Evolutionary conservation across 2,797 vertebrate species (phyloP).

Genomic region (Limosa lapponica): DNA sequence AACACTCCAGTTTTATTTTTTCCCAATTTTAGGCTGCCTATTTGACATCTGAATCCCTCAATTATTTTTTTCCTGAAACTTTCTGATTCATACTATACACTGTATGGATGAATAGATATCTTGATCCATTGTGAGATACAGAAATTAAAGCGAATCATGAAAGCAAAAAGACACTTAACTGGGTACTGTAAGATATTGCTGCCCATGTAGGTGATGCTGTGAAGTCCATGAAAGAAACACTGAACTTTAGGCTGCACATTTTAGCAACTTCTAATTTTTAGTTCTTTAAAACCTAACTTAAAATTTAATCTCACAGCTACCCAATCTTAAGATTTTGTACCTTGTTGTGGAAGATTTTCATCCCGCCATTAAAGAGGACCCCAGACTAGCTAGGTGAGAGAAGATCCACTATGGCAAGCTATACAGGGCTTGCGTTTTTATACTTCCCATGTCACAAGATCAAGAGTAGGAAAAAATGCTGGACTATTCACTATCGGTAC

Average conservation of each 20-base stretch:
- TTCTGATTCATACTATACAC: rapidly evolving
- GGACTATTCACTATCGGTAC: not conserved
- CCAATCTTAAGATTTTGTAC: not conserved
- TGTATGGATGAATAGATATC: not conserved
- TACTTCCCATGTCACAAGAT: not conserved
- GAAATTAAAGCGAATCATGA: not conserved
- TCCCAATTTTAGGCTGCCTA: not conserved
- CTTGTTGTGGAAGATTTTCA: not conserved
- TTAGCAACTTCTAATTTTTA: not conserved
- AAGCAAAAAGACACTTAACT: not conserved
- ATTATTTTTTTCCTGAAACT: not conserved
- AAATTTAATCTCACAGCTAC: not conserved
- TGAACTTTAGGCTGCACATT: not conserved
- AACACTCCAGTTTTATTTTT: not conserved
- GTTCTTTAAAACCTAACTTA: not conserved
- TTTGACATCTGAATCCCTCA: not conserved
- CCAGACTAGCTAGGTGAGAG: not conserved
- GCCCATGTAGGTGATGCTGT: not conserved
- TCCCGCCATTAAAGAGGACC: not conserved
- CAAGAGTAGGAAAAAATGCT: not conserved
- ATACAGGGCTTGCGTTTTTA: not conserved
- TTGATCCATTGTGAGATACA: not conserved
- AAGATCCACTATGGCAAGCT: not conserved
- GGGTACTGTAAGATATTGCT: not conserved
- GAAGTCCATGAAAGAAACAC: not conserved